Evolutionary conservation across 2,888 invertebrate species (phyloP).

Genomic region (Silvanus unidentatus): DNA sequence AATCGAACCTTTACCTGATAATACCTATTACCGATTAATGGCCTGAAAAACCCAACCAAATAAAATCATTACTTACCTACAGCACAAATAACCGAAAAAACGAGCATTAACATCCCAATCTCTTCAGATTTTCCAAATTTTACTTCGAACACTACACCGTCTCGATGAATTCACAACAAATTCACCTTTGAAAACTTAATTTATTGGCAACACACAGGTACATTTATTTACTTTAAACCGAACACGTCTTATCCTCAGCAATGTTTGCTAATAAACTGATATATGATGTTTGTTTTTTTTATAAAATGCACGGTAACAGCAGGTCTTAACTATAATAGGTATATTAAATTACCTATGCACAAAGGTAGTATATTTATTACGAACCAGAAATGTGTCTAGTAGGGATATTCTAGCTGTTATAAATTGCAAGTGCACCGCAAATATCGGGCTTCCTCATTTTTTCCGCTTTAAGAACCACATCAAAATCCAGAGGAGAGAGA

Average conservation of each 20-base stretch:
- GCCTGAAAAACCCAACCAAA: constrained; percentile 1
- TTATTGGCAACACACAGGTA: too few species aligned
- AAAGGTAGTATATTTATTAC: too few species aligned
- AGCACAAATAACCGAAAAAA: constrained; percentile 11
- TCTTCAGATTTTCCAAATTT: too few species aligned
- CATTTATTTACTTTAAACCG: not conserved
- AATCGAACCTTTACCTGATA: too few species aligned
- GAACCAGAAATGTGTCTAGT: too few species aligned
- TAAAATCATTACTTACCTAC: constrained; percentile 10
- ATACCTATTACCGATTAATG: too few species aligned
- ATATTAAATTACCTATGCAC: too few species aligned
- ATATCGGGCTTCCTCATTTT: constrained; percentile 19
- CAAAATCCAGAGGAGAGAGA: too few species aligned
- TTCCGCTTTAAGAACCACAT: constrained; percentile 9
- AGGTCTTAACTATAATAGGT: too few species aligned
- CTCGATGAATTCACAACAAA: too few species aligned
- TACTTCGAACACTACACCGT: too few species aligned
- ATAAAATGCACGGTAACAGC: constrained; percentile 7
- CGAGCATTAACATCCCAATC: constrained; percentile 12
- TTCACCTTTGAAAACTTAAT: too few species aligned
- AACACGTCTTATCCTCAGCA: constrained; percentile 6
- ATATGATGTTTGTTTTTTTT: constrained; percentile 9
- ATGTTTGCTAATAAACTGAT: constrained; percentile 15
- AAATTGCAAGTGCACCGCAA: constrained; percentile 19
- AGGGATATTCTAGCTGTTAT: constrained; percentile 16